Evolutionary conservation across 2,113 vertebrate species (phyloP).

Genomic region (Cromileptes altivelis): DNA sequence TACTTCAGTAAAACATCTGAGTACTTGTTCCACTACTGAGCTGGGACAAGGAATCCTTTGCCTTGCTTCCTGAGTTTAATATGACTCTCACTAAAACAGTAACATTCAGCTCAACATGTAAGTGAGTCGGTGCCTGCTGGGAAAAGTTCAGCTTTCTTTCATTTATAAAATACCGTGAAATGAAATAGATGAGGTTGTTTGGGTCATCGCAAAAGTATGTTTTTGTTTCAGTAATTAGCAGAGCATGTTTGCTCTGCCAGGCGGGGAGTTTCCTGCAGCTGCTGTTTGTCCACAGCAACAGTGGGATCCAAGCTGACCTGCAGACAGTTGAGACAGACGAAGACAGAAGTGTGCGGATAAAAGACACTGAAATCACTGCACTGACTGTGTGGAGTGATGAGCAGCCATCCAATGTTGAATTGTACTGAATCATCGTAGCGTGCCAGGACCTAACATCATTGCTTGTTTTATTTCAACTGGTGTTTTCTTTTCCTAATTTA

Average conservation of each 20-base stretch:
- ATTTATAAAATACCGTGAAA: constrained; percentile 16
- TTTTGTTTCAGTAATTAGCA: constrained; percentile 51
- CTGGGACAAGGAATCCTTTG: background rate
- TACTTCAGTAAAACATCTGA: background rate
- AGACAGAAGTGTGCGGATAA: background rate
- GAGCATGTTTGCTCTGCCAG: constrained; percentile 31
- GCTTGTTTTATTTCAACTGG: background rate
- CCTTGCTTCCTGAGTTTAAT: constrained; percentile 15
- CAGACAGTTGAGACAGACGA: constrained; percentile 8
- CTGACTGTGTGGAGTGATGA: background rate
- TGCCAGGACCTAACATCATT: background rate
- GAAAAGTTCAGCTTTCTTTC: constrained; percentile 24
- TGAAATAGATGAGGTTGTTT: constrained; percentile 32
- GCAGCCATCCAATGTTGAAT: background rate
- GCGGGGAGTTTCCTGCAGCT: constrained; percentile 39
- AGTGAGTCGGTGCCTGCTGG: constrained; percentile 11
- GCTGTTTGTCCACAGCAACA: constrained; percentile 39
- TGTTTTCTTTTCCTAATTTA: background rate
- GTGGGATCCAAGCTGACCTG: constrained; percentile 13
- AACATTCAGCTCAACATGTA: constrained; percentile 34
- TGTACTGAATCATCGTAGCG: background rate
- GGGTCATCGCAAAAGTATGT: constrained; percentile 49
- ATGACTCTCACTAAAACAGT: constrained; percentile 27
- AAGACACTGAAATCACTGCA: background rate
- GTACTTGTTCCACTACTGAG: background rate